A percentile compares a stretch with the other conserved stretches of the same genome.
Conservation (phyloP, 2,797 vertebrate species). For the Arrhamphus sclerolepis region DNA sequence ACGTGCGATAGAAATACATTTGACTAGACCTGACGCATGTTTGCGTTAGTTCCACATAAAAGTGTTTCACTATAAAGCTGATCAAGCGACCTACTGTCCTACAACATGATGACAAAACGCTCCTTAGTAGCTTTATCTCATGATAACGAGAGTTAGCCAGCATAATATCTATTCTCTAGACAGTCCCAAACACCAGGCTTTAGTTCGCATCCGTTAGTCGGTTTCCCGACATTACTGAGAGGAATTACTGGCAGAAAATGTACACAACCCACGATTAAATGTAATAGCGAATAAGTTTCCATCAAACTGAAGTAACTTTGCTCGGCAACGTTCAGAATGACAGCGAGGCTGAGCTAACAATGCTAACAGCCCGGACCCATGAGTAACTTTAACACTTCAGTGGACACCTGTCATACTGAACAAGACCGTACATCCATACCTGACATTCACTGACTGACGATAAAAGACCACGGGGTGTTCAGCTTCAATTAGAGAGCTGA, state of each 20-base stretch:
- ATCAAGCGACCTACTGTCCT: too few relatives aligned
- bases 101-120: too few relatives aligned
- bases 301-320: slow-evolving; percentile 50
- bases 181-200: slow-evolving; percentile 3
- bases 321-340: slow-evolving; percentile 23
- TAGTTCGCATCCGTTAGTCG: not conserved
- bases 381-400: not conserved
- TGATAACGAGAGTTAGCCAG: slow-evolving; percentile 52
- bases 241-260: too few relatives aligned
- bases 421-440: slow-evolving; percentile 40
- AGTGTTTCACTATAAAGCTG: too few relatives aligned
- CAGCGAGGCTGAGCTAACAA: slow-evolving; percentile 49
- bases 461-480: slow-evolving; percentile 7
- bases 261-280: not conserved
- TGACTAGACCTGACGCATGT: too few relatives aligned
- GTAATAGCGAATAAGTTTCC: slow-evolving; percentile 23
- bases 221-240: too few relatives aligned
- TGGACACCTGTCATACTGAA: not conserved
- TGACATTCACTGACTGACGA: slow-evolving; percentile 21
- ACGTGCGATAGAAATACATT: too few relatives aligned
- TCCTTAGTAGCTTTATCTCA: slow-evolving; percentile 16
- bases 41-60: too few relatives aligned
- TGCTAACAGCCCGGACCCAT: slow-evolving; percentile 39
- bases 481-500: slow-evolving; percentile 47
- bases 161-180: slow-evolving; percentile 5